Conservation (phyloP, 2,888 invertebrate species). For the Limnephilus rhombicus region DNA sequence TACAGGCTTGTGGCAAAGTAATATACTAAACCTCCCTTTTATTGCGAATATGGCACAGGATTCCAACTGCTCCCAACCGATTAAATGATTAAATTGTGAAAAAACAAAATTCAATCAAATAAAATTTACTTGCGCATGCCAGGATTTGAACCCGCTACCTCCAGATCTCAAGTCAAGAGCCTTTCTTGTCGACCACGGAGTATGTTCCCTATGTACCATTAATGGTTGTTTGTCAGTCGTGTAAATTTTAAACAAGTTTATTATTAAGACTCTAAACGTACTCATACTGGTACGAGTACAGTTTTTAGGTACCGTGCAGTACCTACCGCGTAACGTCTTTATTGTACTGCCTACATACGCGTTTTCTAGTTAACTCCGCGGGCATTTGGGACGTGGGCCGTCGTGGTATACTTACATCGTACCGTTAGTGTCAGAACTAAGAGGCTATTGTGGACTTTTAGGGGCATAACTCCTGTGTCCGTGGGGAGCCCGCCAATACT, state of each 20-base stretch:
- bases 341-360: slow-evolving; percentile 5
- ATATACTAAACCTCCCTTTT: not conserved
- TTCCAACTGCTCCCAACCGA: too few species aligned
- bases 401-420: not conserved
- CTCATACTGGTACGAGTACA: not conserved
- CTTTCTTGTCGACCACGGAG: too few species aligned
- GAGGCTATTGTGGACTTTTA: slow-evolving; percentile 31
- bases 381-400: slow-evolving; percentile 18
- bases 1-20: not conserved
- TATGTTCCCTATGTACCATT: too few species aligned
- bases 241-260: too few species aligned
- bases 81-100: too few species aligned
- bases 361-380: not conserved
- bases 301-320: not conserved
- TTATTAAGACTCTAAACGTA: not conserved
- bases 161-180: too few species aligned
- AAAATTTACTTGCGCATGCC: too few species aligned
- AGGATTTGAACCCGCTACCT: too few species aligned
- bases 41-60: too few species aligned
- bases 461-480: slow-evolving; percentile 29
- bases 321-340: not conserved
- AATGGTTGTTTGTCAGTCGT: too few species aligned
- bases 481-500: slow-evolving; percentile 14
- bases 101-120: too few species aligned
- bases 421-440: slow-evolving; percentile 35